Evolutionary conservation across 2,113 vertebrate species (phyloP), one percentile per base, ranked within the genome.

Genomic region (Calidris pygmaea): DNA sequence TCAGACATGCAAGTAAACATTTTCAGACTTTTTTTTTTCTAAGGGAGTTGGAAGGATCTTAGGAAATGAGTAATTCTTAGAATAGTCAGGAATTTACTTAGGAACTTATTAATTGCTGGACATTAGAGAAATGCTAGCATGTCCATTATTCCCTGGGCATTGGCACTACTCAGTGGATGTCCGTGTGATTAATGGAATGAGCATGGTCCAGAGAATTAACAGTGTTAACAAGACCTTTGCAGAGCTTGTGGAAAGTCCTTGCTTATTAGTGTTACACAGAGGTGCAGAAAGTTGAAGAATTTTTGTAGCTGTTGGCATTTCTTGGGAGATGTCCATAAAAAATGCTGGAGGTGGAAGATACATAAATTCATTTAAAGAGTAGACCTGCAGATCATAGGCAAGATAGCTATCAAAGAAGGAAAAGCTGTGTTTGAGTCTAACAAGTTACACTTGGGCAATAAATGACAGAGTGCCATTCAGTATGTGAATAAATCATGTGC

Each of bases 1-100:
- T 82, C 35, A 59, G 65, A 82, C n/a, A 59, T 85, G 9, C 35
- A 92, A 90, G 88, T 62, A 90, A 65, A 11, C 13, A 27, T 60
- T 83, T 90, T 68, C 12, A 47, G 22, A 32, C 18, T 30, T 56
- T n/a, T 65, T 29, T 35, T 93, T 68, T 92, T 70, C 34, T 73
- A 62, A 53, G 17, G 6, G 37, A 78, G 3, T 66, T 97, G 82
- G 92, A 95, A 93, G 18, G 45, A 70, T 67, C 24, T 83, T 88
- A 70, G 90, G 88, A 94, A 95, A 95, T 91, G 18, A 93, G 48
- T 93, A 90, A 93, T 94, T 82, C 88, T 93, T 72, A 65, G 78
- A 85, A 82, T 58, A 88, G 48, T 22, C 67, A 96, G 59, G 63
- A 88, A 73, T 85, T 91, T 75, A 67, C 70, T 93, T 92, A 62